Conservation (phyloP, 2,113 vertebrate genomes). For the Ictalurus punctatus region DNA sequence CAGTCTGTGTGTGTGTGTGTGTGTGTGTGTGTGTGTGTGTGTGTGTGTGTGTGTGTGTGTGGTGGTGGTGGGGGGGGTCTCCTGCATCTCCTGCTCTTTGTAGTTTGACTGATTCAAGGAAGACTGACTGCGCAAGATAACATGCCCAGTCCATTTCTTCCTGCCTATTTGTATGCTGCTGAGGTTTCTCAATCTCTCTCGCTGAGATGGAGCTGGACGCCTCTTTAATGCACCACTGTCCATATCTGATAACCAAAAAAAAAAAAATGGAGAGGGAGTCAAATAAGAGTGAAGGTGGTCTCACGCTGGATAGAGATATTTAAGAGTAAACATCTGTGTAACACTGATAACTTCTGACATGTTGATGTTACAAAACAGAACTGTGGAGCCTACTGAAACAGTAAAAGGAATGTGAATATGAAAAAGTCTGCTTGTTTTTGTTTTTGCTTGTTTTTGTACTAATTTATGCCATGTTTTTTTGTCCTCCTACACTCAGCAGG, state of each 20-base stretch:
- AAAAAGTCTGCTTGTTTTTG: background rate
- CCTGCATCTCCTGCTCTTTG: constrained; percentile 55
- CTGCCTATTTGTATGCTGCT: constrained; percentile 66
- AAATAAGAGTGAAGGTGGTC: constrained; percentile 25
- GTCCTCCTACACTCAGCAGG: background rate
- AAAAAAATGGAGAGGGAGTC: constrained; percentile 41
- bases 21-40: background rate
- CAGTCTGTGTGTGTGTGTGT: constrained; percentile 10
- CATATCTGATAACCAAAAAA: constrained; percentile 64
- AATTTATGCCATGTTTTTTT: background rate
- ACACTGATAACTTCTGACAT: constrained; percentile 33
- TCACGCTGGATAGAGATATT: constrained; percentile 50
- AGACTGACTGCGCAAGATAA: constrained; percentile 70
- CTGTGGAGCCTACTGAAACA: background rate
- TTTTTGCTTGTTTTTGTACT: too few species aligned
- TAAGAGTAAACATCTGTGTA: constrained; percentile 43
- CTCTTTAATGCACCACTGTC: constrained; percentile 60
- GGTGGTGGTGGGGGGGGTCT: constrained; percentile 20
- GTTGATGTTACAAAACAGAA: background rate
- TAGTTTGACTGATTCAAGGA: constrained; percentile 54
- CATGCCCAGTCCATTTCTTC: constrained; percentile 62
- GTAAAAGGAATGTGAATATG: background rate
- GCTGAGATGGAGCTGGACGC: constrained; percentile 55
- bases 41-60: background rate
- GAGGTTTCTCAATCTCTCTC: constrained; percentile 65